A percentile compares a stretch with the other conserved stretches of the same genome.
phyloP scores from a whole-genome alignment of 2,888 invertebrate genomes.

The Aelia acuminata region DNA sequence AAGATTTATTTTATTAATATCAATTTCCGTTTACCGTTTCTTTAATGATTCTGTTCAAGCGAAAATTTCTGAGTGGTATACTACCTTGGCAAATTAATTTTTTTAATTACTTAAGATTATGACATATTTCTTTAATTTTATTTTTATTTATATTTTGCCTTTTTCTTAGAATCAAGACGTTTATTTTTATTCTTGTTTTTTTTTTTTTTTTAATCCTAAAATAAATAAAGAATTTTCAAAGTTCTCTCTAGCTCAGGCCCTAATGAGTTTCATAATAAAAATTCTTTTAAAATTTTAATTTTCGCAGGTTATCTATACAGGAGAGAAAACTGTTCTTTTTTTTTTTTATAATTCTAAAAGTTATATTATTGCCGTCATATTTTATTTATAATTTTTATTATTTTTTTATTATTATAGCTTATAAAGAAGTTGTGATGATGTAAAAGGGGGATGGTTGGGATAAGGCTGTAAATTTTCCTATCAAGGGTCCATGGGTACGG shows the following conservation, averaged over 20 bases:
- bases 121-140: too few species aligned
- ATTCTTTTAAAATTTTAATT: constrained; percentile 50
- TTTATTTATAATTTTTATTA: not conserved
- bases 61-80: too few species aligned
- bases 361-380: too few species aligned
- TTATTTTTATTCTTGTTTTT: not conserved
- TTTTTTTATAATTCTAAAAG: not conserved
- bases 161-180: not conserved
- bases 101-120: not conserved
- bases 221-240: not conserved
- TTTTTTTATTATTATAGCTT: not conserved
- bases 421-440: not conserved
- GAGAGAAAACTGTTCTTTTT: not conserved
- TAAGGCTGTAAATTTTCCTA: not conserved
- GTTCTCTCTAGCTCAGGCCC: not conserved
- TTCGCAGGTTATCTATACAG: constrained; percentile 1
- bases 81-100: not conserved
- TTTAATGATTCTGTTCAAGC: too few species aligned
- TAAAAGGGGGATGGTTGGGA: not conserved
- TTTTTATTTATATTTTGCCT: not conserved
- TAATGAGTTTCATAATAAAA: constrained; percentile 28
- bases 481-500: not conserved
- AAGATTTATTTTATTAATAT: too few species aligned
- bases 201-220: constrained; percentile 10
- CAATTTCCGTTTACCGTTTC: too few species aligned